Percentiles rank a stretch among this genome's conserved stretches.
These are phyloP conservation scores for Petroica traversi DNA, from an alignment of 2,113 vertebrate genomes.

Conservation along the genomic window DNA sequence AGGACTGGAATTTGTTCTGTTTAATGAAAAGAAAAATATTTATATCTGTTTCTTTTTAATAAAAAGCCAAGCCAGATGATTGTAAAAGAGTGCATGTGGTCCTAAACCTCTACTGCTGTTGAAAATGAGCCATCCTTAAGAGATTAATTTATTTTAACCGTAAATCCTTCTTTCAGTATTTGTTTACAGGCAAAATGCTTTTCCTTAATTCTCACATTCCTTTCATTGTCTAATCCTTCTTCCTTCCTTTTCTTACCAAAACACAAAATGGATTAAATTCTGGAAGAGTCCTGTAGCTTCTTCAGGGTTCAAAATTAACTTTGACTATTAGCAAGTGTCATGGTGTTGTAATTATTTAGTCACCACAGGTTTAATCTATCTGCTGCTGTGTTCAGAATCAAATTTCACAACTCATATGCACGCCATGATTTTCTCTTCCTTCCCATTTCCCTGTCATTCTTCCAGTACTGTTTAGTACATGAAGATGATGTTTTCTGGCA, in stretches of 20 bases:
- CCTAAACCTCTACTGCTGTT: conserved; percentile 11
- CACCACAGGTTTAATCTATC: not conserved
- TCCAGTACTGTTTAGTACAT: not conserved
- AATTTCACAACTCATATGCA: not conserved
- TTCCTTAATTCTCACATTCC: conserved; percentile 46
- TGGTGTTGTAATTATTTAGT: not conserved
- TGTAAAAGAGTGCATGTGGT: conserved; percentile 43
- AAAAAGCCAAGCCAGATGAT: conserved; percentile 15
- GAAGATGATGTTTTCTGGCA: not conserved
- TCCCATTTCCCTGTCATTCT: not conserved
- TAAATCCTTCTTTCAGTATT: conserved; percentile 50
- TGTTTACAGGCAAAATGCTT: conserved; percentile 44
- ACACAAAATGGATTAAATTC: conserved; percentile 13
- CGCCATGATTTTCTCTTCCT: not conserved
- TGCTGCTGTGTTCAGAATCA: not conserved
- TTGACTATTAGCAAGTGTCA: not conserved
- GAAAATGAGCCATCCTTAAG: conserved; percentile 44
- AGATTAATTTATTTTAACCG: conserved; percentile 32
- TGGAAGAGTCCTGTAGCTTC: not conserved
- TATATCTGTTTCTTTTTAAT: conserved; percentile 60
- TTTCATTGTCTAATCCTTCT: conserved; percentile 48
- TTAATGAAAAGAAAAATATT: conserved; percentile 66
- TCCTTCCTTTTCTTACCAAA: conserved; percentile 33
- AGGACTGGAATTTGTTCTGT: conserved; percentile 48
- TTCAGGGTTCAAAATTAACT: conserved; percentile 16